phyloP scores from a whole-genome alignment of 2,113 vertebrate species.

The Pseudopipra pipra region DNA sequence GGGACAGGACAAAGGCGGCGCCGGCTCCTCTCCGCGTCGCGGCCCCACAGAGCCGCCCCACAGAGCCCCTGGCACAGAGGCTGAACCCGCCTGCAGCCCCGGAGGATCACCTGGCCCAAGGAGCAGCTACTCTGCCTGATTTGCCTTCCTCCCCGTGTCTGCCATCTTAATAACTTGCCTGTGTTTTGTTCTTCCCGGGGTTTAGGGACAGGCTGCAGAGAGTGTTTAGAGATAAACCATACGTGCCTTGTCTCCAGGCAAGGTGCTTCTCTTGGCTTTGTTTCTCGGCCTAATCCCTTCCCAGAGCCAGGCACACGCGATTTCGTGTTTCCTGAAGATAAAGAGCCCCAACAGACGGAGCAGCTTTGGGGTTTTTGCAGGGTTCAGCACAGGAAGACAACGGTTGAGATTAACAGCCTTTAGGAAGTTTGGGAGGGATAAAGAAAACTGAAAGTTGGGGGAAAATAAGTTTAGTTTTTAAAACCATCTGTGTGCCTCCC shows the following conservation, averaged over 20 bases:
- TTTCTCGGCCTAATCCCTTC: background rate
- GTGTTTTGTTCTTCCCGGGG: background rate
- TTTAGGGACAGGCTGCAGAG: background rate
- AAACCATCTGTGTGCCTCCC: background rate
- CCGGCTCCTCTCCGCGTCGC: fast-evolving
- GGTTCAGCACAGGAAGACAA: slow-evolving; percentile 44
- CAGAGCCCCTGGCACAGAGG: background rate
- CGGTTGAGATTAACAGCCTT: background rate
- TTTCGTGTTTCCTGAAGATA: slow-evolving; percentile 60
- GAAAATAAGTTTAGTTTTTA: background rate
- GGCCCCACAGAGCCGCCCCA: background rate
- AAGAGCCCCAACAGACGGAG: slow-evolving; percentile 18
- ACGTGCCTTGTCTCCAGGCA: background rate
- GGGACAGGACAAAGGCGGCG: background rate
- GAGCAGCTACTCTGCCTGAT: background rate
- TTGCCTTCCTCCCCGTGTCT: background rate
- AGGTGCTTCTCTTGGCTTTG: slow-evolving; percentile 50
- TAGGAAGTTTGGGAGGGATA: slow-evolving; percentile 17
- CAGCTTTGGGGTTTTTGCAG: background rate
- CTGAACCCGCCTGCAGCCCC: fast-evolving
- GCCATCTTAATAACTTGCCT: slow-evolving; percentile 6
- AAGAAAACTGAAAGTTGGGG: background rate
- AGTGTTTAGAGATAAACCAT: background rate
- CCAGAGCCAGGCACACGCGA: background rate
- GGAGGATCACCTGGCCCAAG: fast-evolving